phyloP scores from a whole-genome alignment of 2,113 vertebrate genomes.

The Talpa occidentalis region DNA sequence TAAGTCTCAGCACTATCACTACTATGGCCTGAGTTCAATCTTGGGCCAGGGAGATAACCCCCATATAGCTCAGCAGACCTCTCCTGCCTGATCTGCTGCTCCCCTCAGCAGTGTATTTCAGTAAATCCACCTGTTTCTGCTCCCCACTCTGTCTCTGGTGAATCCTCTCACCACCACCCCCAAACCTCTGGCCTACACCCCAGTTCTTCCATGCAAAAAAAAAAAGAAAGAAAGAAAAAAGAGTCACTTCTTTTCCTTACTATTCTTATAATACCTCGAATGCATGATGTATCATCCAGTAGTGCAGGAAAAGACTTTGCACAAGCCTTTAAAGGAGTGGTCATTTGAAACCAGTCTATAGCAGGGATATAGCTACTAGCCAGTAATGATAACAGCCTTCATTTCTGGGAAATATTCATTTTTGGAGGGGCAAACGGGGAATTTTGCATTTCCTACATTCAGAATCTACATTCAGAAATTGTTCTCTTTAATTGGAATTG shows the following conservation, averaged over 20 bases:
- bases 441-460: background rate
- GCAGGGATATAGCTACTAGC: background rate
- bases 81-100: too few species aligned
- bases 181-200: too few species aligned
- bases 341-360: background rate
- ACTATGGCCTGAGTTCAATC: too few species aligned
- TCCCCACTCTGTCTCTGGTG: too few species aligned
- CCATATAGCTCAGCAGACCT: too few species aligned
- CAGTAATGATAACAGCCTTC: background rate
- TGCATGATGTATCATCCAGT: background rate
- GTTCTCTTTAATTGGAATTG: constrained; percentile 11
- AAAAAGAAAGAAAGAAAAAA: too few species aligned
- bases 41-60: too few species aligned
- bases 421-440: background rate
- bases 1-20: too few species aligned
- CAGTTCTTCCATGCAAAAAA: too few species aligned
- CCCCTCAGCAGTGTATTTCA: too few species aligned
- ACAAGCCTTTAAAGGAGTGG: background rate
- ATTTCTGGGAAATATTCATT: background rate
- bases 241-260: constrained; percentile 46
- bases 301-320: background rate
- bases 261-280: background rate
- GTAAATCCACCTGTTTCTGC: too few species aligned
- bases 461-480: constrained; percentile 33
- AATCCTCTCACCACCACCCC: too few species aligned